These are phyloP conservation scores for Arctopsyche grandis DNA, from an alignment of 1,140 invertebrate species.

Conservation along the genomic window DNA sequence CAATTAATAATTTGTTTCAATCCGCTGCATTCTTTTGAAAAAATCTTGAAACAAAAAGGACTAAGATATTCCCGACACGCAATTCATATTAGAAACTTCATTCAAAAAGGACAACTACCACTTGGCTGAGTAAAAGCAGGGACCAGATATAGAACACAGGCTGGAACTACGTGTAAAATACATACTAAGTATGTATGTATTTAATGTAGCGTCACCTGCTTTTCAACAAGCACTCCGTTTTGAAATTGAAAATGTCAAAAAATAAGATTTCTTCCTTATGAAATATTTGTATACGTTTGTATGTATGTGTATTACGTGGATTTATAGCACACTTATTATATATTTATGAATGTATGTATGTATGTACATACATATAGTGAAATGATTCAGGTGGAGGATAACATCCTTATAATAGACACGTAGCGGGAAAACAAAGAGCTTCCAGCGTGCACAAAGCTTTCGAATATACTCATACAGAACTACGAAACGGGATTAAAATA, in stretches of 20 bases:
- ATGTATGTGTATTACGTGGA: no score
- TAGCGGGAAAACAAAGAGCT: not conserved
- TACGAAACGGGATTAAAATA: conserved; percentile 13
- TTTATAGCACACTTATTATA: no score
- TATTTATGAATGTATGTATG: not conserved
- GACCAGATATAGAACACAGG: conserved; percentile 1
- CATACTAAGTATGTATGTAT: no score
- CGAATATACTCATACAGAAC: not conserved
- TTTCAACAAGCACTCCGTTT: no score
- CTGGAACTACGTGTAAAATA: not conserved
- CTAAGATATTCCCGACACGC: not conserved
- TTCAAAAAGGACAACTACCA: not conserved
- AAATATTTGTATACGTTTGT: no score
- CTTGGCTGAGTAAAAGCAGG: conserved; percentile 8
- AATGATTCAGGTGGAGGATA: conserved; percentile 1
- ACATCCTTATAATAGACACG: conserved; percentile 19
- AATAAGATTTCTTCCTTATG: no score
- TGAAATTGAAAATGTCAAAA: no score
- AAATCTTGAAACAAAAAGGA: no score
- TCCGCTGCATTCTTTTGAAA: no score
- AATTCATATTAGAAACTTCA: conserved; percentile 15
- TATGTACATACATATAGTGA: not conserved
- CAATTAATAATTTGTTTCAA: no score
- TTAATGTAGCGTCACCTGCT: no score
- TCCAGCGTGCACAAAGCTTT: conserved; percentile 11